Conservation (phyloP, 2,797 vertebrate species). For the Geotrypetes seraphini region DNA sequence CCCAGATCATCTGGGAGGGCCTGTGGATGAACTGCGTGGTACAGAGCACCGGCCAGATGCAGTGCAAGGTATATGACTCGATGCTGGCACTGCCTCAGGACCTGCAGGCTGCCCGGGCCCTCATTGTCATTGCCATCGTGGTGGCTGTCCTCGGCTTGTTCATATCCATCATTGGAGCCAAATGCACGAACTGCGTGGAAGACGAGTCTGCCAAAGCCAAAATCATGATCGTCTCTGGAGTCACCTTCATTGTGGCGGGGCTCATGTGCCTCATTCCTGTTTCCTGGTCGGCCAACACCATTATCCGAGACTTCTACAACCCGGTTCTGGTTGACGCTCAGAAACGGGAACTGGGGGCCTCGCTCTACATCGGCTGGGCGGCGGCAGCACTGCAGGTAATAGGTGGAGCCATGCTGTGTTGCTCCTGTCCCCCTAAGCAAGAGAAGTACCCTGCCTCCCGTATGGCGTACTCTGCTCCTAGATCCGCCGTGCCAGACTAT, state of each 20-base stretch:
- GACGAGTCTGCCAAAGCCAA: conserved; percentile 81
- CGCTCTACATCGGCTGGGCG: conserved; percentile 83
- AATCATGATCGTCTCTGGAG: conserved; percentile 80
- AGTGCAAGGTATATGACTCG: conserved; percentile 81
- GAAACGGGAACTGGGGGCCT: conserved; percentile 79
- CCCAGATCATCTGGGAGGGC: conserved; percentile 80
- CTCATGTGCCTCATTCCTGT: conserved; percentile 82
- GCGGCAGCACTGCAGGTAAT: conserved; percentile 70
- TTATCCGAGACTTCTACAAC: conserved; percentile 91
- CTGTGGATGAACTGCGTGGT: conserved; percentile 86
- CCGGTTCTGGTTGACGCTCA: conserved; percentile 60
- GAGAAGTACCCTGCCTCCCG: conserved; percentile 66
- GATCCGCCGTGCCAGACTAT: conserved; percentile 61
- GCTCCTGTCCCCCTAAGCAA: conserved; percentile 78
- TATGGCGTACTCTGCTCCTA: conserved; percentile 71
- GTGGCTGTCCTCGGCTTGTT: conserved; percentile 69
- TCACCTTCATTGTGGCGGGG: conserved; percentile 75
- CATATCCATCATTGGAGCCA: conserved; percentile 78
- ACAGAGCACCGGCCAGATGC: conserved; percentile 83
- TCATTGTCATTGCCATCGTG: conserved; percentile 77
- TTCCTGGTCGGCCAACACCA: conserved; percentile 86
- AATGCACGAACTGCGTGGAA: conserved; percentile 89
- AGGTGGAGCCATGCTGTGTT: conserved; percentile 82
- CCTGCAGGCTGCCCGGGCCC: conserved; percentile 78
- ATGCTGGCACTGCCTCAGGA: conserved; percentile 74